phyloP scores from a whole-genome alignment of 2,888 invertebrate species.

The Archips crataeganus region DNA sequence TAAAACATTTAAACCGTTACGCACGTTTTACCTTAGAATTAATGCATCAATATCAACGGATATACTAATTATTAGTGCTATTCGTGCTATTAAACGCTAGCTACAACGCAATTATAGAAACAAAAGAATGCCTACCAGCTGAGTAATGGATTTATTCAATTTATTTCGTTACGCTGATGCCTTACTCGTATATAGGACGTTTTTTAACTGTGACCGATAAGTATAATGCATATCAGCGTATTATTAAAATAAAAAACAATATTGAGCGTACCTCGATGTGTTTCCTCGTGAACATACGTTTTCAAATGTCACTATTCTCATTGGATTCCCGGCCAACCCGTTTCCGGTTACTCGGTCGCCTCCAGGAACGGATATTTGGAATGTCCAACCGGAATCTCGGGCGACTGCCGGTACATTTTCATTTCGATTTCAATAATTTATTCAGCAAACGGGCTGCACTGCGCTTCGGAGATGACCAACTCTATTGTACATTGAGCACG shows the following conservation, averaged over 20 bases:
- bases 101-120: constrained; percentile 10
- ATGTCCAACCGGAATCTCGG: constrained; percentile 37
- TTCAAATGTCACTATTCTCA: constrained; percentile 1
- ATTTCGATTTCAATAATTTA: constrained; percentile 31
- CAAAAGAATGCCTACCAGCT: constrained; percentile 19
- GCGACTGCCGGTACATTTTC: constrained; percentile 35
- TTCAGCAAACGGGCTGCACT: background rate
- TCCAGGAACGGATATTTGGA: constrained; percentile 31
- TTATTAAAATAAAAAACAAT: constrained; percentile 1
- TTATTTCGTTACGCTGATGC: constrained; percentile 4
- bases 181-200: constrained; percentile 12
- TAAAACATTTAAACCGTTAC: constrained; percentile 9
- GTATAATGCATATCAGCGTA: background rate
- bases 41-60: background rate
- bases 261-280: background rate
- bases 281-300: background rate
- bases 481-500: background rate
- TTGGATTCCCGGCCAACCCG: constrained; percentile 10
- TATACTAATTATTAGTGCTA: constrained; percentile 4
- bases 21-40: constrained; percentile 16
- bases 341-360: constrained; percentile 23
- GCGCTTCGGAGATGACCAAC: background rate
- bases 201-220: constrained; percentile 23
- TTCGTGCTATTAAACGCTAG: constrained; percentile 12
- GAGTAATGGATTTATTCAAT: constrained; percentile 10